Evolutionary conservation across 2,888 invertebrate genomes (phyloP).

Genomic region (Drosophila niveifrons): DNA sequence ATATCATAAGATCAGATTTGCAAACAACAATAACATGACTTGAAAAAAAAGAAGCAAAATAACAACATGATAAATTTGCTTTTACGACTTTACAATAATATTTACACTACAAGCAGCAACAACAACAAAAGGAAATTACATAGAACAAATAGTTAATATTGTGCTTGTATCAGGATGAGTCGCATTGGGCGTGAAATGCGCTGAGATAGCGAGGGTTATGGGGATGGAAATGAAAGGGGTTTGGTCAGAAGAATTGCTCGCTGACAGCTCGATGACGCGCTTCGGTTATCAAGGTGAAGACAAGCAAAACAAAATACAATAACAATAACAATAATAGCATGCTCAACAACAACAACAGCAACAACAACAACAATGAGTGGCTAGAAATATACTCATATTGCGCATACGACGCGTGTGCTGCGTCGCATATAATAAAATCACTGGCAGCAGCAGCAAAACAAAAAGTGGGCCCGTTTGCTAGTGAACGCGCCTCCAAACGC

Average conservation of each 20-base stretch:
- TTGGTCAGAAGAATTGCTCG: slow-evolving; percentile 1
- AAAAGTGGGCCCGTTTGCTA: slow-evolving; percentile 64
- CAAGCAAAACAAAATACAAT: slow-evolving; percentile 51
- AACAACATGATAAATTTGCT: slow-evolving; percentile 38
- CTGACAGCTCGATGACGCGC: slow-evolving; percentile 37
- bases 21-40: not conserved
- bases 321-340: slow-evolving; percentile 35
- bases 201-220: not conserved
- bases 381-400: slow-evolving; percentile 44
- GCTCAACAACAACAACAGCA: slow-evolving; percentile 6
- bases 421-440: slow-evolving; percentile 26
- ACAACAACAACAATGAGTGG: slow-evolving; percentile 20
- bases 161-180: slow-evolving; percentile 37
- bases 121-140: not conserved
- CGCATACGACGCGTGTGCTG: slow-evolving; percentile 63
- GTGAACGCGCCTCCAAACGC: slow-evolving; percentile 66
- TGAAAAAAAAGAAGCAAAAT: slow-evolving; percentile 5
- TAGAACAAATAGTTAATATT: slow-evolving; percentile 17
- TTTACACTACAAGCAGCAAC: slow-evolving; percentile 25
- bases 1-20: slow-evolving; percentile 3
- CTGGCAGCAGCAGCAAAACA: slow-evolving; percentile 14
- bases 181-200: not conserved
- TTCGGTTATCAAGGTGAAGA: slow-evolving; percentile 64
- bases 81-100: slow-evolving; percentile 43
- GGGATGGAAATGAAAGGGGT: not conserved